Conservation (phyloP, 2,113 vertebrate genomes). For the Chlamydotis undulata region DNA sequence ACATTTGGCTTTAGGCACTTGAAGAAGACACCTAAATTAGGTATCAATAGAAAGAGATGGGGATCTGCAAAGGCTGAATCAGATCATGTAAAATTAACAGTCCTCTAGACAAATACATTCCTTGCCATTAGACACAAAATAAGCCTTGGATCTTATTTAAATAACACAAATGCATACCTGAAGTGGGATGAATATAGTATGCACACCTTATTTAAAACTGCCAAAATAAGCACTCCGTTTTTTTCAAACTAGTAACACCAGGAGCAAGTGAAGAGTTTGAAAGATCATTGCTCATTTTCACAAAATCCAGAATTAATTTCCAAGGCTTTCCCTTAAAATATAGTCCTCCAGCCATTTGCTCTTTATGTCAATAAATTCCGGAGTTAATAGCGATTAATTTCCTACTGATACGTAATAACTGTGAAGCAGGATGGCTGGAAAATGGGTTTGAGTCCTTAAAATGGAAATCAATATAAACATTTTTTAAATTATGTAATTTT, state of each 20-base stretch:
- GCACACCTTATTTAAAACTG: neutral
- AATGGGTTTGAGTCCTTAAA: neutral
- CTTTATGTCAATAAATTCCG: neutral
- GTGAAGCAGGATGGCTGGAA: neutral
- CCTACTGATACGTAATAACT: neutral
- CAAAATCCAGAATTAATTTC: neutral
- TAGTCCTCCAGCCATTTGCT: neutral
- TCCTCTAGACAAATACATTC: neutral
- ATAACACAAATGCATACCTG: neutral
- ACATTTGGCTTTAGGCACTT: neutral
- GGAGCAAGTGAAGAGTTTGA: neutral
- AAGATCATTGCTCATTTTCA: neutral
- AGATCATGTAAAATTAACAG: neutral
- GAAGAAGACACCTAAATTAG: neutral
- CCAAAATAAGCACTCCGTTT: accelerated
- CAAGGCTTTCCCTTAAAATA: neutral
- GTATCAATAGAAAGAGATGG: neutral
- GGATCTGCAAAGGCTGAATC: neutral
- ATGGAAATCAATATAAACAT: neutral
- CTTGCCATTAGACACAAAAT: neutral
- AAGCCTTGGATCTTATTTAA: neutral
- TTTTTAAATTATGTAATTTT: neutral
- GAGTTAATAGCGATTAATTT: neutral
- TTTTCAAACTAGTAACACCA: neutral
- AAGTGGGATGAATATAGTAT: neutral